Conservation (phyloP, 1,140 invertebrate species). For the Camponotus vicinus region DNA sequence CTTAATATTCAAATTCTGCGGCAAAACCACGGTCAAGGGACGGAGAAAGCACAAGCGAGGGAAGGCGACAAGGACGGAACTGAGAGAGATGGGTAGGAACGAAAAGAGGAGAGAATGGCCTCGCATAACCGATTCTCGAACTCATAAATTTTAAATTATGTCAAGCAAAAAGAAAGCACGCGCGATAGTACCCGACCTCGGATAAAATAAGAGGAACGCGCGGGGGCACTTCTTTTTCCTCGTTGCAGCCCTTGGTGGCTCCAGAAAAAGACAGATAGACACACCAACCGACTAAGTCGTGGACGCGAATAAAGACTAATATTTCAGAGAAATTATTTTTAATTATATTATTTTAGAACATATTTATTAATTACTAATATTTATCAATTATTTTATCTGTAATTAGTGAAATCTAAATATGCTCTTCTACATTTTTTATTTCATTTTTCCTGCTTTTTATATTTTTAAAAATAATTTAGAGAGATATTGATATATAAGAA, state of each 20-base stretch:
- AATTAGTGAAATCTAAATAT: neutral
- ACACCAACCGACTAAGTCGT: neutral
- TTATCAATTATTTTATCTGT: no score
- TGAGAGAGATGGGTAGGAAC: constrained; percentile 67
- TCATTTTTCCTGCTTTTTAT: neutral
- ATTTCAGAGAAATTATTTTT: constrained; percentile 42
- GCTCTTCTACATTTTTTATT: neutral
- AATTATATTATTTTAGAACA: no score
- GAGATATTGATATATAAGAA: neutral
- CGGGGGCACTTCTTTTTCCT: constrained; percentile 15
- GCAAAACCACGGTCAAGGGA: constrained; percentile 72
- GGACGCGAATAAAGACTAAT: constrained; percentile 1
- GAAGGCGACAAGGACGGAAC: constrained; percentile 12
- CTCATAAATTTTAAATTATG: constrained; percentile 86
- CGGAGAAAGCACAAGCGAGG: constrained; percentile 20
- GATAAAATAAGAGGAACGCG: constrained; percentile 74
- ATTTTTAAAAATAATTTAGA: neutral
- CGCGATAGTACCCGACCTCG: constrained; percentile 76
- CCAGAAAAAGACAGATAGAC: constrained; percentile 74
- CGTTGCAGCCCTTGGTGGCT: constrained; percentile 40
- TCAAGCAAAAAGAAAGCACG: constrained; percentile 81
- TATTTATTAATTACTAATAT: no score
- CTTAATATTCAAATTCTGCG: constrained; percentile 84
- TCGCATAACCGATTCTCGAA: constrained; percentile 82
- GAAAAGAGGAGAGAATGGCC: constrained; percentile 53